phyloP scores from a whole-genome alignment of 2,797 vertebrate species.

The Paguma larvata region DNA sequence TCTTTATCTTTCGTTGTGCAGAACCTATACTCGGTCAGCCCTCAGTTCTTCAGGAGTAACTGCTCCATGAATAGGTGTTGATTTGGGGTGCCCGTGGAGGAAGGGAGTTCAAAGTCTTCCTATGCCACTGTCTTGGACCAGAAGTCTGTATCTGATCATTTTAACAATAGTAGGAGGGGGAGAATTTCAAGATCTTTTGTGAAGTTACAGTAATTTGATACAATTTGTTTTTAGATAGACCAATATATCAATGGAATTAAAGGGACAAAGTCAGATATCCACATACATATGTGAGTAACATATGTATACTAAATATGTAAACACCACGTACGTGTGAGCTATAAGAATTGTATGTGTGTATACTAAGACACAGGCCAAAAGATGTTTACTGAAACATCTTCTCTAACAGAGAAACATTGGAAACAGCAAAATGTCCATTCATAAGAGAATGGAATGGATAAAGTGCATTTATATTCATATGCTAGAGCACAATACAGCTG shows the following conservation, averaged over 20 bases:
- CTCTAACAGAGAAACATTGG: not conserved
- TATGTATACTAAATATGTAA: not conserved
- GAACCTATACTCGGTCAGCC: not conserved
- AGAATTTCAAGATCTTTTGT: constrained; percentile 10
- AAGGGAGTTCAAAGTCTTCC: not conserved
- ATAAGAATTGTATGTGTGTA: not conserved
- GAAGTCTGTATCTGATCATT: not conserved
- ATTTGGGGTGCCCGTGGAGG: not conserved
- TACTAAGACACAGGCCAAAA: not conserved
- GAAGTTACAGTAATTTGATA: not conserved
- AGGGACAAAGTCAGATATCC: not conserved
- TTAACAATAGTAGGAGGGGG: not conserved
- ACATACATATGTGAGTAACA: not conserved
- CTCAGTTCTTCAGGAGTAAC: not conserved
- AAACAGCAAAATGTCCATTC: not conserved
- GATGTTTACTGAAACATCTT: not conserved
- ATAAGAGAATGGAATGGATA: not conserved
- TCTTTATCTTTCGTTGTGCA: not conserved
- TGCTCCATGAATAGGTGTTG: not conserved
- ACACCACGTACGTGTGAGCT: not conserved
- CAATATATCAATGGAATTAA: not conserved
- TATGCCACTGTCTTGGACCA: not conserved
- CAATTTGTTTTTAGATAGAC: not conserved
- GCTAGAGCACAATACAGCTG: not conserved
- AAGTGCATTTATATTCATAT: not conserved